A percentile compares a stretch with the other conserved stretches of the same genome.
Conservation (phyloP, 2,797 vertebrate genomes). For the Syngnathus rostellatus region DNA sequence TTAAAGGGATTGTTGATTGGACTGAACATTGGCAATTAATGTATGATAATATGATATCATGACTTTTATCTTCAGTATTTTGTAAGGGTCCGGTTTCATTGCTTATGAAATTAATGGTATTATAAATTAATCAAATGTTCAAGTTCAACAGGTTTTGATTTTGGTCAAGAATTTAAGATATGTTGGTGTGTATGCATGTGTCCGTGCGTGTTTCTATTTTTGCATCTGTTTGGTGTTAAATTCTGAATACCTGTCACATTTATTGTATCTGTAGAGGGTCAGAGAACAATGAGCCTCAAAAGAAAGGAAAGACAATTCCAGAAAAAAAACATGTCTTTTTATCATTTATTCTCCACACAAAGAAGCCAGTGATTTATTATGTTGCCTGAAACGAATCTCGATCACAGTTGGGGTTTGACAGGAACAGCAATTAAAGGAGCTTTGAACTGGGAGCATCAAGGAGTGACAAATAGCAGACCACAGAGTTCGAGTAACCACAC, state of each 20-base stretch:
- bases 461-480: background rate
- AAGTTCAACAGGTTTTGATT: no score
- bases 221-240: no score
- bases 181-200: no score
- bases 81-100: no score
- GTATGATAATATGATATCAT: no score
- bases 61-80: no score
- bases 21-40: no score
- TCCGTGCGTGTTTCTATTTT: no score
- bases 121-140: no score
- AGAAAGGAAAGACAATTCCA: background rate
- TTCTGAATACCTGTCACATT: background rate
- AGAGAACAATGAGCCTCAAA: background rate
- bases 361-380: background rate
- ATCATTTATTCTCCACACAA: background rate
- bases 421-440: constrained; percentile 1
- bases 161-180: no score
- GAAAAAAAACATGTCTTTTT: background rate
- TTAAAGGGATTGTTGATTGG: no score
- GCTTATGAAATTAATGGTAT: no score
- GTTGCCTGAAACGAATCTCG: background rate
- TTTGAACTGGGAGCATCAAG: constrained; percentile 6
- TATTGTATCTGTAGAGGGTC: background rate
- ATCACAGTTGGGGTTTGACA: background rate
- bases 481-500: background rate